Percentiles rank a stretch among this genome's conserved stretches.
Conservation (phyloP, 2,113 vertebrate species). For the Sphaerodactylus townsendi region DNA sequence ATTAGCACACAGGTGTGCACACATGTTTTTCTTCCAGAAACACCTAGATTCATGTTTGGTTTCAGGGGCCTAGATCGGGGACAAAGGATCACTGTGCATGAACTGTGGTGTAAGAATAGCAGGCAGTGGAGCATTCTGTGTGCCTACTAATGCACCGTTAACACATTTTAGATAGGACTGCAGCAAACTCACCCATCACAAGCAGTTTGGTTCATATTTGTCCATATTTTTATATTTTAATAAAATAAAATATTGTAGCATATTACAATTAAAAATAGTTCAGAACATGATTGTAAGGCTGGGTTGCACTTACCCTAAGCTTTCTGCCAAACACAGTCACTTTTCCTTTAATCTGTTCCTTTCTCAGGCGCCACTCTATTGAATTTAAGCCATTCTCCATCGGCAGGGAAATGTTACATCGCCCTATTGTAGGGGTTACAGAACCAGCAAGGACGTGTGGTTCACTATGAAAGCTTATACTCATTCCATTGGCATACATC, state of each 20-base stretch:
- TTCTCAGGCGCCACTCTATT: conserved; percentile 97
- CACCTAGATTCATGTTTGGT: not conserved
- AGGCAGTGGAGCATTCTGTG: not conserved
- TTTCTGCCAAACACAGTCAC: conserved; percentile 98
- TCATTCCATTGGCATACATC: conserved; percentile 98
- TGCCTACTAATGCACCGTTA: too few relatives aligned
- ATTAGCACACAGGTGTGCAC: not conserved
- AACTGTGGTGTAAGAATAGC: not conserved
- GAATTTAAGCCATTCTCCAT: conserved; percentile 98
- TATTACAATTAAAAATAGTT: conserved; percentile 5
- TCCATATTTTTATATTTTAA: conserved; percentile 15
- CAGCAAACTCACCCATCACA: too few relatives aligned
- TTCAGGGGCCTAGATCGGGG: too few relatives aligned
- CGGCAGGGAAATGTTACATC: conserved; percentile 96
- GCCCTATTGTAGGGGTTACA: conserved; percentile 94
- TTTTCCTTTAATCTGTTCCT: conserved; percentile 97
- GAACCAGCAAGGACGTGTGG: conserved; percentile 96
- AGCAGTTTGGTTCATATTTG: not conserved
- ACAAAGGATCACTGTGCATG: not conserved
- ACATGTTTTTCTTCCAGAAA: not conserved
- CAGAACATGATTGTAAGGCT: not conserved
- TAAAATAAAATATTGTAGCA: not conserved
- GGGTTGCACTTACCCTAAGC: conserved; percentile 85
- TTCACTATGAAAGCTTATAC: conserved; percentile 98
- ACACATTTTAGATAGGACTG: not conserved